phyloP scores from a whole-genome alignment of 2,797 vertebrate species.

The Eulemur albifrons region DNA sequence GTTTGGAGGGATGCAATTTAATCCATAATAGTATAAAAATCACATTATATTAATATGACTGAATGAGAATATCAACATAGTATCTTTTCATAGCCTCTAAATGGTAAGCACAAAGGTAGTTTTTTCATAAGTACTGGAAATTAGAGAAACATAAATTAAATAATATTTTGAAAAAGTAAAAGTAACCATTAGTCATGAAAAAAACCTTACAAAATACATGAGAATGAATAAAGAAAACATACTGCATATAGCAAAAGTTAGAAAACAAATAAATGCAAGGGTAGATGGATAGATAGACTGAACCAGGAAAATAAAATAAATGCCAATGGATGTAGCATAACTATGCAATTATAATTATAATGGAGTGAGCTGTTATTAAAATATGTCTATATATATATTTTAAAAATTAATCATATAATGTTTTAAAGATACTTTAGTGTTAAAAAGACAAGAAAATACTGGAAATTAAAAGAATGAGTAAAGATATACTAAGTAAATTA shows the following conservation, averaged over 20 bases:
- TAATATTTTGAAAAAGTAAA: constrained; percentile 5
- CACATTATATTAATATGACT: background rate
- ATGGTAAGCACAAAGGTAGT: background rate
- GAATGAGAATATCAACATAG: background rate
- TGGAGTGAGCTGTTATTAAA: background rate
- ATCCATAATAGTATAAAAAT: background rate
- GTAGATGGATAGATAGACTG: background rate
- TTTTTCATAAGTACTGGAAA: background rate
- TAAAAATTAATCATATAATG: background rate
- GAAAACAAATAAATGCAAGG: background rate
- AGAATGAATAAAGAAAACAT: background rate
- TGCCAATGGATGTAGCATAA: background rate
- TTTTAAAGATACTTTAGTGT: background rate
- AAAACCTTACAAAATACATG: background rate
- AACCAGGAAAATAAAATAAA: background rate
- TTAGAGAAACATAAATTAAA: background rate
- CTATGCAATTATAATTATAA: background rate
- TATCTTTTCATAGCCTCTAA: background rate
- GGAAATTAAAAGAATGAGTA: background rate
- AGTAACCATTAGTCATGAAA: background rate
- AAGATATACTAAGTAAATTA: background rate
- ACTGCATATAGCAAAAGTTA: background rate
- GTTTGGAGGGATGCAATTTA: background rate
- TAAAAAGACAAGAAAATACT: background rate
- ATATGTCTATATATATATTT: background rate